phyloP scores from a whole-genome alignment of 2,888 invertebrate species.

The Habrosyne pyritoides region DNA sequence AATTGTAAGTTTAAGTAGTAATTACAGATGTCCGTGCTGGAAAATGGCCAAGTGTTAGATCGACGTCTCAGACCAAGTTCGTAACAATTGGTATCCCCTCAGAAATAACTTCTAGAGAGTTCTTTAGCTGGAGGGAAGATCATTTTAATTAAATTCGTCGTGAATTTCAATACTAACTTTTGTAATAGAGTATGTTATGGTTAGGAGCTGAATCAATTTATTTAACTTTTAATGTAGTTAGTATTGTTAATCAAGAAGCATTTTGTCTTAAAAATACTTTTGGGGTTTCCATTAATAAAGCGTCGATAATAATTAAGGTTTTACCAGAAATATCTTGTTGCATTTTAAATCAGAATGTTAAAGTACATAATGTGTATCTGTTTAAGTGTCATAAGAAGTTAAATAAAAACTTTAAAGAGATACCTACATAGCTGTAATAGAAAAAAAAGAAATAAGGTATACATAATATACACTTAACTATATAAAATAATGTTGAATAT shows the following conservation, averaged over 20 bases:
- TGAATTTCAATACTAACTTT: slow-evolving; percentile 47
- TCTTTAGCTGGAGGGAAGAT: slow-evolving; percentile 44
- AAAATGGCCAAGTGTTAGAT: slow-evolving; percentile 22
- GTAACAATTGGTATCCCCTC: slow-evolving; percentile 52
- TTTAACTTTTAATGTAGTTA: not conserved
- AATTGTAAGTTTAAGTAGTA: slow-evolving; percentile 39
- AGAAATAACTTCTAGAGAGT: slow-evolving; percentile 50
- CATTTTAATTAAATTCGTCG: slow-evolving; percentile 66
- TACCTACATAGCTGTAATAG: no score
- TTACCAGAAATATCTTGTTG: no score
- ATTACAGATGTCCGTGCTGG: slow-evolving; percentile 36
- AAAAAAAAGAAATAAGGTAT: no score
- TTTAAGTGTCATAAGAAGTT: no score
- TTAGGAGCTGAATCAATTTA: not conserved
- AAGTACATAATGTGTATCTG: no score
- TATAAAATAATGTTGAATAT: no score
- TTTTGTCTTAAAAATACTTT: not conserved
- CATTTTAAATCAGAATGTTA: no score
- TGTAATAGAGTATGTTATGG: slow-evolving; percentile 20
- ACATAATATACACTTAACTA: no score
- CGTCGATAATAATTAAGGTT: no score
- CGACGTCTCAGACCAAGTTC: slow-evolving; percentile 38
- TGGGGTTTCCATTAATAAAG: not conserved
- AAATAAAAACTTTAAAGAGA: not conserved
- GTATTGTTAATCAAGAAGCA: not conserved